These are phyloP conservation scores for Yoshiicerus persimilis DNA, from an alignment of 1,140 invertebrate genomes.

Conservation along the genomic window DNA sequence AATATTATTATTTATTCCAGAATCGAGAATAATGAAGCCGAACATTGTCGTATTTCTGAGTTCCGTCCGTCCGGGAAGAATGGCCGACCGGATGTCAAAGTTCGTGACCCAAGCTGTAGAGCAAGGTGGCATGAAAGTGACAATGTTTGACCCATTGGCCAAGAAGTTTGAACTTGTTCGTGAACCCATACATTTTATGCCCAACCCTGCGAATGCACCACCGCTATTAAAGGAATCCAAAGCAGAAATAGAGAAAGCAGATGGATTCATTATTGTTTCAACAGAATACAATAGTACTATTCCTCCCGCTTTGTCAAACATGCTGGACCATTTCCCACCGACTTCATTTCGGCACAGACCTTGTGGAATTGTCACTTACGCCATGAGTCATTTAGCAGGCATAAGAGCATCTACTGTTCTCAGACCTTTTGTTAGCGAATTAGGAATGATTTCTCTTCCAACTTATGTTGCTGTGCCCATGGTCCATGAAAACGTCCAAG, in stretches of 20 bases:
- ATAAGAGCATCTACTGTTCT: slow-evolving; percentile 56
- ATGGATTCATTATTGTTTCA: slow-evolving; percentile 55
- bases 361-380: slow-evolving; percentile 57
- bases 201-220: slow-evolving; percentile 51
- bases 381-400: slow-evolving; percentile 53
- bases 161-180: slow-evolving; percentile 53
- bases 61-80: slow-evolving; percentile 26
- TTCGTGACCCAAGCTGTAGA: slow-evolving; percentile 13
- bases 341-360: slow-evolving; percentile 55
- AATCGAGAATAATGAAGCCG: not conserved
- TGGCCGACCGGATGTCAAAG: slow-evolving; percentile 22
- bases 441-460: slow-evolving; percentile 52
- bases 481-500: slow-evolving; percentile 53
- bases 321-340: slow-evolving; percentile 57
- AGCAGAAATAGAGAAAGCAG: slow-evolving; percentile 52
- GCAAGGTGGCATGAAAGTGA: not conserved
- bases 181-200: slow-evolving; percentile 53
- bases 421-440: slow-evolving; percentile 55
- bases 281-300: slow-evolving; percentile 55
- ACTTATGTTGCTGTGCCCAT: slow-evolving; percentile 50
- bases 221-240: slow-evolving; percentile 52
- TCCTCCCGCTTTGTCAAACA: slow-evolving; percentile 56
- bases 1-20: not conserved
- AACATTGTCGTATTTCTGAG: not conserved
- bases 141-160: slow-evolving; percentile 48